phyloP scores from a whole-genome alignment of 2,888 invertebrate species.

The Pristionchus mayeri region DNA sequence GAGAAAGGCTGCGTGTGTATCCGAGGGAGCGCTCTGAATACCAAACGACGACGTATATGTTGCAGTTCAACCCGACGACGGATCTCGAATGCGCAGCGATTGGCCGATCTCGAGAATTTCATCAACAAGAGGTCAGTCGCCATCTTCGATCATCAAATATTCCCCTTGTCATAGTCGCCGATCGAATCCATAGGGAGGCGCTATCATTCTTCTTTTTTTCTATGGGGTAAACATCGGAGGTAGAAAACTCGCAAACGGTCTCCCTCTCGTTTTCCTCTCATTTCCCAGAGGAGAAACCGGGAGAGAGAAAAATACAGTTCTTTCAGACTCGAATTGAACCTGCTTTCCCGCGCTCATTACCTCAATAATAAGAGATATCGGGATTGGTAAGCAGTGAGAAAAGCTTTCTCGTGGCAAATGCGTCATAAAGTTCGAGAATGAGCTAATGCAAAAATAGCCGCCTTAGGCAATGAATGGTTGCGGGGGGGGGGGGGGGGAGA shows the following conservation, averaged over 20 bases:
- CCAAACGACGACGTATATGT: neutral
- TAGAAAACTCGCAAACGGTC: conserved; percentile 31
- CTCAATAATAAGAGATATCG: neutral
- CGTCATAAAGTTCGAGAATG: neutral
- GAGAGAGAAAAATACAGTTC: conserved; percentile 22
- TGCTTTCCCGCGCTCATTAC: neutral
- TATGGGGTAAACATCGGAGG: conserved; percentile 42
- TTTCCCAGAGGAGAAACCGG: conserved; percentile 28
- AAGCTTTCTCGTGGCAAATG: neutral
- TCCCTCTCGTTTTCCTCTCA: conserved; percentile 20
- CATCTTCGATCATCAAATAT: neutral
- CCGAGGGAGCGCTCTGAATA: neutral
- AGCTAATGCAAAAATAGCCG: neutral
- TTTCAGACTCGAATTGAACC: conserved; percentile 25
- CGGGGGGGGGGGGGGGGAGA: neutral
- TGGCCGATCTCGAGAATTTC: conserved; percentile 67
- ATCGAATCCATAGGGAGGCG: too few relatives aligned
- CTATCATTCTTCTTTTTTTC: conserved; percentile 15
- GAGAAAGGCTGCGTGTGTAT: neutral
- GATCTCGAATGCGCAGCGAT: conserved; percentile 66
- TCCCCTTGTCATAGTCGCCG: neutral
- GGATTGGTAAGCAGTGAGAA: neutral
- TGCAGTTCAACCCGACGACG: conserved; percentile 64
- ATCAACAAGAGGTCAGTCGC: conserved; percentile 62
- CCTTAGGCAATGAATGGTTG: neutral